Base-by-base conservation (phyloP, 2,888 invertebrate species). In the Ashinkailepas kermadecensis region DNA sequence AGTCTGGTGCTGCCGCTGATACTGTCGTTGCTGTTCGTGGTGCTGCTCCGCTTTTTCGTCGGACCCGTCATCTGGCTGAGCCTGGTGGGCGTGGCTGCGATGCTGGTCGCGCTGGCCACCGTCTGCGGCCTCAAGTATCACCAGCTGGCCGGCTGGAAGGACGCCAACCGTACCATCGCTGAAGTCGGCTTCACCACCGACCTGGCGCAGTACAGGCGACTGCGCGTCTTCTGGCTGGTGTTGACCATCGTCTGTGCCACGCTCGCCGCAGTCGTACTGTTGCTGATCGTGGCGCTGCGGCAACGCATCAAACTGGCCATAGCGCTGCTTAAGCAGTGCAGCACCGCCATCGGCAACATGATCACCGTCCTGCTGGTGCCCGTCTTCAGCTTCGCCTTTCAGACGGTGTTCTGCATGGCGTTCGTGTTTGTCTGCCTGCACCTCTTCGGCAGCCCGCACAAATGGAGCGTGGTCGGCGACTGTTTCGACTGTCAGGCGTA, bases 11-110 rank as follows among this genome's bases (percentile, higher is more conserved):
- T 54, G 56, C 74, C 74, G 56, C 74, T 74, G 74, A 7, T 74
- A 21, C 74, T 74, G 56, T 54, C 74, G 56, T 56, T 74, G 74
- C 74, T 74, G 54, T 21, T 74, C 8, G 21, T 74, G 18, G 10
- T 74, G 54, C 74, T 74, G 74, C 74, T 74, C 54, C 74, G 74
- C 21, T 74, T 54, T 21, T 74, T 74, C 54, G 54, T 74, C 21
- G 74, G 54, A 9, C 74, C 74, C 10, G 18, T 56, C 74, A 18
- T 74, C 54, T 65, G 65, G 65, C n/a, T 23, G 23, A 23, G 65
- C 23, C 65, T 65, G n/a, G 10, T 65, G 18, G 65, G 65, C 65
- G 23, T 12, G 10, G 23, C 23, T 0, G 10, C 7, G 7, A 7
- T 9, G 9, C 21, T 74, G 74, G 23, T 74, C 23, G 74, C 54